Conservation (phyloP, 2,797 vertebrate genomes). For the Pangasius krempfi region DNA sequence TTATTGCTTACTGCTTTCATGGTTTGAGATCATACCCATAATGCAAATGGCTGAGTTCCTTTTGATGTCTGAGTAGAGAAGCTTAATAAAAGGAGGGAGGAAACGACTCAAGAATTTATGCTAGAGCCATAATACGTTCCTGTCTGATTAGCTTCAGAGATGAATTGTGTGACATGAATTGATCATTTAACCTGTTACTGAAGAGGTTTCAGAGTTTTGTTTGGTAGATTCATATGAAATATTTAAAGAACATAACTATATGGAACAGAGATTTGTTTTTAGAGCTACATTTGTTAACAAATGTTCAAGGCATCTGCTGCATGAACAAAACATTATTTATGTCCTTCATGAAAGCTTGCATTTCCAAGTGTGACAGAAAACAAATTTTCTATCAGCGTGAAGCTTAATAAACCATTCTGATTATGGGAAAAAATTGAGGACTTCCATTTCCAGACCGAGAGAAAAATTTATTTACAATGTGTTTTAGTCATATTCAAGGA, state of each 20-base stretch:
- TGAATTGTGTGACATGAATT: slow-evolving; percentile 74
- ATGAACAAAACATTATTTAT: neutral
- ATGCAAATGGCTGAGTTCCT: slow-evolving; percentile 76
- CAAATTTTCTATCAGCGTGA: neutral
- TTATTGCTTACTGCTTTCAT: slow-evolving; percentile 71
- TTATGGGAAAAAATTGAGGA: neutral
- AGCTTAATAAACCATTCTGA: neutral
- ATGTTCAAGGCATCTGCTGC: neutral
- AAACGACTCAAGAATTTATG: slow-evolving; percentile 62
- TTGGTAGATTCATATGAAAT: slow-evolving; percentile 73
- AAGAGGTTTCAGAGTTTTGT: neutral
- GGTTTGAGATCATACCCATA: slow-evolving; percentile 76
- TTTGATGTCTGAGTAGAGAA: slow-evolving; percentile 74
- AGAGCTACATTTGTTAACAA: neutral
- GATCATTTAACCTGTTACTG: slow-evolving; percentile 70
- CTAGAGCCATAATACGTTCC: slow-evolving; percentile 67
- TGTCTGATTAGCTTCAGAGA: slow-evolving; percentile 73
- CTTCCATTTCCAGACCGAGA: slow-evolving; percentile 23
- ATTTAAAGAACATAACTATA: slow-evolving; percentile 61
- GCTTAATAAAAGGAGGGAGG: slow-evolving; percentile 66
- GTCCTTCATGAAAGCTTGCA: neutral
- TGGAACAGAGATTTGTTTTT: neutral
- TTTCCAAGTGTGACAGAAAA: neutral
- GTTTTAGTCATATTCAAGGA: slow-evolving; percentile 24
- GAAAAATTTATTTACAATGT: slow-evolving; percentile 50